Evolutionary conservation across 2,113 vertebrate genomes (phyloP), one percentile per base, ranked within the genome.

Genomic region (Nothoprocta perdicaria): DNA sequence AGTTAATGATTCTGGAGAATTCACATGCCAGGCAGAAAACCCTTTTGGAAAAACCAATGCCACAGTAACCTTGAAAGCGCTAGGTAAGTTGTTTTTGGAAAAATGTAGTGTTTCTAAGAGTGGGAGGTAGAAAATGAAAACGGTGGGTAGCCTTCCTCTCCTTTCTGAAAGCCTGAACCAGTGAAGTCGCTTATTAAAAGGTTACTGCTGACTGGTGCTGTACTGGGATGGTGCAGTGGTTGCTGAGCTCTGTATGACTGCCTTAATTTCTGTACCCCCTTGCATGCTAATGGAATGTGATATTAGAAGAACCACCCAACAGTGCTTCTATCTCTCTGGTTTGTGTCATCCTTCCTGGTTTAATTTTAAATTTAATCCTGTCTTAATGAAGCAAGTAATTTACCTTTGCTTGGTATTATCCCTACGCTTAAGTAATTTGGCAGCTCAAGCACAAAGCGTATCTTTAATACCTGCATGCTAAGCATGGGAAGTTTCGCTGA

Each of bases 21-120:
- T 99, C 97, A 97, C 88, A n/a, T 99, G 99, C 96, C 97, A 98
- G 85, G 99, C 98, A 52, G 88, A 91, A 96, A 99, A 99, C 83
- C 77, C 97, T 88, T 98, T 98, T 8, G 99, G 99, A 91, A 95
- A 88, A 90, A 98, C 96, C 94, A 97, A 93, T 75, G 98, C 98
- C 96, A 98, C 98, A 6, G 97, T 98, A 95, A 98, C 98, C 97
- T 98, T 99, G 68, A 98, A 98, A 85, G 98, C 99, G 93, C 97
- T 98, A 95, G 99, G 99, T 99, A 98, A 98, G 90, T 97, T 78
- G 29, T 91, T 96, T 80, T 91, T 76, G 24, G 40, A 77, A 61
- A 90, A 91, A 94, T 92, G 80, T 92, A 82, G 82, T 68, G 75
- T 93, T 94, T 93, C 80, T 91, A 52, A 75, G 78, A 82, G 86